Evolutionary conservation across 2,888 invertebrate species (phyloP), one percentile per base, ranked within the genome.

Genomic region (Eupithecia vulgata): DNA sequence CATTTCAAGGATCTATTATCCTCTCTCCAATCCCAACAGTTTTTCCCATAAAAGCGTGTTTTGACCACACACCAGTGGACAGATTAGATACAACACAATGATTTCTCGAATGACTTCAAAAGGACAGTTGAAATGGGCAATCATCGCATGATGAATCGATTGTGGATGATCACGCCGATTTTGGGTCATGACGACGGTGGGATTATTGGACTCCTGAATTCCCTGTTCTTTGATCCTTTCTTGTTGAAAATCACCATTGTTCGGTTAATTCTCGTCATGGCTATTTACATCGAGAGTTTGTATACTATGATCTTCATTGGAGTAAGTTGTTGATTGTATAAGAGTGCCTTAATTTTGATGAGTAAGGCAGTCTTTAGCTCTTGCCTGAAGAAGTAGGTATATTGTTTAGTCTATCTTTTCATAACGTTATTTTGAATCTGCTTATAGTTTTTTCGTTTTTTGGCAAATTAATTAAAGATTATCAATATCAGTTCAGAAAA

Each of bases 41-140:
- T 80, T 83, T 89, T 89, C 90, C 85, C 90, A 89, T 84, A 86
- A 83, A 80, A 84, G 81, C 82, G 71, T 81, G 84, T 84, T 84
- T 82, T 78, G 82, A 82, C 76, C 80, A 81, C 81, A 83, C 82
- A 79, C 79, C 82, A 82, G 71, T 86, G 86, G 80, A 79, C 85
- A 84, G 77, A 77, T 77, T 76, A 81, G 79, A 80, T 81, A 83
- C 82, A 82, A 81, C 78, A 76, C 77, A 79, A 81, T 82, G 84
- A 86, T 82, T 85, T 83, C 81, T 82, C 83, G 84, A 82, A 80
- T 84, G 81, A 83, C 80, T 85, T 81, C 70, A 64, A 75, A 75
- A 74, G 76, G 79, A 81, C 78, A 80, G 82, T 76, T 82, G 78
- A 82, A 85, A 85, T 82, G 77, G 72, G 70, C 74, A 78, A 81